Base-by-base conservation (phyloP, 2,113 vertebrate genomes). In the Haemorhous mexicanus region DNA sequence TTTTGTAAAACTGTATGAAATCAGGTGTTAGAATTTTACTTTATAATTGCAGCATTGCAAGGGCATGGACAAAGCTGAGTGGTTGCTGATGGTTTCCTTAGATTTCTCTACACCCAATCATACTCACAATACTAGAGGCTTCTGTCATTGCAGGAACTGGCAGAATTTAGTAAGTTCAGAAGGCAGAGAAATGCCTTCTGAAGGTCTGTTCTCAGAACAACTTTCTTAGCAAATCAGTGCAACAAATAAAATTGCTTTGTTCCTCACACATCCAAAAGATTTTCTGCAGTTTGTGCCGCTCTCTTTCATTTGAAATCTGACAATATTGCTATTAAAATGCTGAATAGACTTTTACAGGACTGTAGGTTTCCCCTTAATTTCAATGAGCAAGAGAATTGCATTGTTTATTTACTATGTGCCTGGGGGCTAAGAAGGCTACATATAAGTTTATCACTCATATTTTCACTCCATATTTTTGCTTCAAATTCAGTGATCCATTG, bases 1-100 rank as follows among this genome's bases (percentile, higher is more conserved):
- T 95, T 93, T 27, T 7, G 82, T 94, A 96, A 97, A 97, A 93
- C 78, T 74, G 56, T 94, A 77, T 97, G 93, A 97, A 97, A 97
- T 97, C 84, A 56, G 62, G 70, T 95, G 89, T 96, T 97, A 97
- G 88, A 87, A 93, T 93, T 30, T 56, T 90, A 83, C 90, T 96
- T 32, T 94, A 81, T 74, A 53, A 55, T 89, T 81, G 61, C 73
- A 84, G 27, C 64, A 64, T 79, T 89, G 62, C 75, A 91, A 80
- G 66, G 84, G 75, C 16, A 5, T 93, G 89, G 94, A 97, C 82
- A 94, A 89, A 92, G 43, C 46, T 67, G 37, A 92, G 82, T 64
- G 19, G 41, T 76, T 95, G 62, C 17, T 89, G 94, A 94, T 96
- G 73, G 56, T 81, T 96, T 97, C 84, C 80, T 96, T 84, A 92